Evolutionary conservation across 2,113 vertebrate genomes (phyloP).

Genomic region (Chamaetylas fuelleborni): DNA sequence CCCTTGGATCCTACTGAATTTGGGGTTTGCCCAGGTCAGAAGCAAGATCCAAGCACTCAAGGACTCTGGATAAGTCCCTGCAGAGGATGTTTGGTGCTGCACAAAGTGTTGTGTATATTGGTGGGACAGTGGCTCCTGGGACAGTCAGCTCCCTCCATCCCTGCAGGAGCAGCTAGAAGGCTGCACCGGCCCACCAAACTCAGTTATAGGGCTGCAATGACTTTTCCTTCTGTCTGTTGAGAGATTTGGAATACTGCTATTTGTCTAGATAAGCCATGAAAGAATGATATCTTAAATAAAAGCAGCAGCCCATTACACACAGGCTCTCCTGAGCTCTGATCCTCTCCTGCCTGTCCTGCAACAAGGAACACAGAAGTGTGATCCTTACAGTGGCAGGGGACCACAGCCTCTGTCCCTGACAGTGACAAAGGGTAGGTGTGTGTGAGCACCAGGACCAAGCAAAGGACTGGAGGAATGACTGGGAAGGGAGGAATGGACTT

Average conservation of each 20-base stretch:
- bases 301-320: not conserved
- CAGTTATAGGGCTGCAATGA: not conserved
- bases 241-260: not conserved
- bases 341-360: not conserved
- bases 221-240: not conserved
- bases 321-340: not conserved
- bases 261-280: not conserved
- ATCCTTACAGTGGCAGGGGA: not conserved
- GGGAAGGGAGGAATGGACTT: not conserved
- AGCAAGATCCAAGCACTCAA: not conserved
- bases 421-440: not conserved
- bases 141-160: not conserved
- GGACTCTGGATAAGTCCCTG: not conserved
- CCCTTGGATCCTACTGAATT: not conserved
- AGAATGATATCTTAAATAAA: not conserved
- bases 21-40: not conserved
- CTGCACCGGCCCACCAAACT: not conserved
- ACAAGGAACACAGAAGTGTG: not conserved
- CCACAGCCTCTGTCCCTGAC: fast-evolving
- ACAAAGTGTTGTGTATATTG: fast-evolving
- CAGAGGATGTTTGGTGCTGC: not conserved
- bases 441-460: not conserved
- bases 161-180: not conserved
- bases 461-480: not conserved
- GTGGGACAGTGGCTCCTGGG: not conserved